Conservation (phyloP, 2,888 invertebrate species). For the Bellardia pandia region DNA sequence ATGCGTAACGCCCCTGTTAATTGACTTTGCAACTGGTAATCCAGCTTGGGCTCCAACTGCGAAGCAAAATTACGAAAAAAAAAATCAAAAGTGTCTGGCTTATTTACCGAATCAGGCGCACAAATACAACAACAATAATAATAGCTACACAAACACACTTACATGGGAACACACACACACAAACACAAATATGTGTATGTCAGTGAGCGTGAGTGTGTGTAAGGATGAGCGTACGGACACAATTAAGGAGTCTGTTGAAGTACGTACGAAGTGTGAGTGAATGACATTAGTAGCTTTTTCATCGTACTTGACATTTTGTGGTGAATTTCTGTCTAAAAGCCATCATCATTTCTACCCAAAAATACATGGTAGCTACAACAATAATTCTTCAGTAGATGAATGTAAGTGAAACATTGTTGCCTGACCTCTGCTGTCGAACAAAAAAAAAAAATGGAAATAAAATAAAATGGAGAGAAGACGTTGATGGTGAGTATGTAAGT, state of each 20-base stretch:
- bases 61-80: constrained; percentile 56
- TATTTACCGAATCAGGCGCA: constrained; percentile 69
- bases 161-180: constrained; percentile 16
- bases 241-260: constrained; percentile 6
- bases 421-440: constrained; percentile 32
- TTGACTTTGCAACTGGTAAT: constrained; percentile 73
- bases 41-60: constrained; percentile 70
- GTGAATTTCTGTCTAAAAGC: constrained; percentile 84
- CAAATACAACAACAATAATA: constrained; percentile 56
- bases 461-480: constrained; percentile 11
- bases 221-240: constrained; percentile 8
- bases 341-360: constrained; percentile 75
- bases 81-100: constrained; percentile 60
- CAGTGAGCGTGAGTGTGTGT: constrained; percentile 11
- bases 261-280: constrained; percentile 21
- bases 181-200: constrained; percentile 1
- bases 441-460: neutral
- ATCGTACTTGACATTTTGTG: constrained; percentile 84
- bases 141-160: constrained; percentile 33
- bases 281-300: constrained; percentile 79
- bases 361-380: constrained; percentile 25
- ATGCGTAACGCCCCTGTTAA: constrained; percentile 67
- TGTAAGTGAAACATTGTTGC: constrained; percentile 3
- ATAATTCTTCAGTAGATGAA: neutral
- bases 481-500: constrained; percentile 53